Evolutionary conservation across 1,140 invertebrate species (phyloP).

Genomic region (Andrena cerasifolii): DNA sequence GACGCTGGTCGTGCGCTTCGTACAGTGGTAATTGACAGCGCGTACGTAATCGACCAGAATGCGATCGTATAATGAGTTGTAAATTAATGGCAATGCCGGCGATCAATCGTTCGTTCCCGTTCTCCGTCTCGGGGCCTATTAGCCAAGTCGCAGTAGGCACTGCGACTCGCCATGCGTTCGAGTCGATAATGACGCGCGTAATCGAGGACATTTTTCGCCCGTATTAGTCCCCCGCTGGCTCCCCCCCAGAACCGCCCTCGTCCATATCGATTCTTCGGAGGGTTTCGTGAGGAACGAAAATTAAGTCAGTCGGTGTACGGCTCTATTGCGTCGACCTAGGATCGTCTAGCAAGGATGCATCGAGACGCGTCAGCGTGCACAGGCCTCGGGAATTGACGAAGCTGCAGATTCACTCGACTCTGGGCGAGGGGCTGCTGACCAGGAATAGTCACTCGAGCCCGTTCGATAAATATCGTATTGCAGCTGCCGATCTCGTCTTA

Average conservation of each 20-base stretch:
- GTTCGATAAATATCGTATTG: constrained; percentile 59
- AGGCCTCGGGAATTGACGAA: neutral
- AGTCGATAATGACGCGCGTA: neutral
- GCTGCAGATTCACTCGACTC: constrained; percentile 30
- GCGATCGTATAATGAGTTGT: constrained; percentile 6
- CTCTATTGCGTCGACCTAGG: neutral
- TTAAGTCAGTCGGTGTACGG: neutral
- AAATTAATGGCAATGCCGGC: constrained; percentile 17
- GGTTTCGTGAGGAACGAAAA: constrained; percentile 2
- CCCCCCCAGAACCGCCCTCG: neutral
- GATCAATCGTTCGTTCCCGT: neutral
- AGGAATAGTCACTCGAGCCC: constrained; percentile 57
- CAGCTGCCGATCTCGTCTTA: constrained; percentile 51
- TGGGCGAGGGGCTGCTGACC: constrained; percentile 50
- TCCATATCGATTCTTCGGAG: constrained; percentile 3
- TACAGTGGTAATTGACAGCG: neutral
- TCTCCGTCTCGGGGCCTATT: neutral
- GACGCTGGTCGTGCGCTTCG: neutral
- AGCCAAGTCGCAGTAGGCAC: neutral
- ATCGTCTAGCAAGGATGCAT: neutral
- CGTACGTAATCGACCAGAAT: constrained; percentile 39
- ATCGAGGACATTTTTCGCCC: neutral
- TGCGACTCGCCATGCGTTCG: neutral
- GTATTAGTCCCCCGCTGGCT: neutral
- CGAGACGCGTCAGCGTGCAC: neutral